phyloP scores from a whole-genome alignment of 2,888 invertebrate genomes.

The Neocrepidodera transversa region DNA sequence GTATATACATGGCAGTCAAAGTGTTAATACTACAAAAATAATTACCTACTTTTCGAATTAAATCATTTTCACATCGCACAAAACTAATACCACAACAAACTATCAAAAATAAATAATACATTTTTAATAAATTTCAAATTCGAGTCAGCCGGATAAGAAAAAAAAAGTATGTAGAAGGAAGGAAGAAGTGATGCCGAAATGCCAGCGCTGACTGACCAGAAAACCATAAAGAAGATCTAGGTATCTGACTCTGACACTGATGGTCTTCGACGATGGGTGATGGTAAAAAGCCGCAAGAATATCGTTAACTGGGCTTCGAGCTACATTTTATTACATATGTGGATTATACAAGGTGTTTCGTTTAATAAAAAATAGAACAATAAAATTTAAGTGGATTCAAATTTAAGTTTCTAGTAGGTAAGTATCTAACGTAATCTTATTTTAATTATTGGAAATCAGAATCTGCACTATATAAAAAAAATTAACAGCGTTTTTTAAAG shows the following conservation, averaged over 20 bases:
- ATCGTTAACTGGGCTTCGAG: conserved; percentile 24
- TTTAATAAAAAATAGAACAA: no score
- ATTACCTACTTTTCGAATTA: background rate
- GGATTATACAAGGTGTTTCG: no score
- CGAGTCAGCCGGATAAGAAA: background rate
- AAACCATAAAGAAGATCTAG: conserved; percentile 15
- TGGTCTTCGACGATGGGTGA: conserved; percentile 14
- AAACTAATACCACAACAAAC: background rate
- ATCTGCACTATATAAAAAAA: no score
- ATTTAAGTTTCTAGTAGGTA: no score
- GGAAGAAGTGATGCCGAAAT: background rate
- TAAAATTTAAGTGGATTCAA: no score
- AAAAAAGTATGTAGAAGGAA: conserved; percentile 8
- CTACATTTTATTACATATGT: conserved; percentile 5
- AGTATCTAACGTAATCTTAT: no score
- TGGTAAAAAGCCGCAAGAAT: conserved; percentile 15
- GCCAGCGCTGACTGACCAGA: conserved; percentile 7
- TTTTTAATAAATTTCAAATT: background rate
- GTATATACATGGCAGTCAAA: no score
- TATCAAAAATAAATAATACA: background rate
- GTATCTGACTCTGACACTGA: conserved; percentile 14
- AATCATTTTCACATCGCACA: background rate
- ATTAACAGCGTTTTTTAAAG: no score
- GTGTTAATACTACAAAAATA: no score
- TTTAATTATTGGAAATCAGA: no score